Base-by-base conservation (phyloP, 2,797 vertebrate species). In the Crypturellus tataupa region DNA sequence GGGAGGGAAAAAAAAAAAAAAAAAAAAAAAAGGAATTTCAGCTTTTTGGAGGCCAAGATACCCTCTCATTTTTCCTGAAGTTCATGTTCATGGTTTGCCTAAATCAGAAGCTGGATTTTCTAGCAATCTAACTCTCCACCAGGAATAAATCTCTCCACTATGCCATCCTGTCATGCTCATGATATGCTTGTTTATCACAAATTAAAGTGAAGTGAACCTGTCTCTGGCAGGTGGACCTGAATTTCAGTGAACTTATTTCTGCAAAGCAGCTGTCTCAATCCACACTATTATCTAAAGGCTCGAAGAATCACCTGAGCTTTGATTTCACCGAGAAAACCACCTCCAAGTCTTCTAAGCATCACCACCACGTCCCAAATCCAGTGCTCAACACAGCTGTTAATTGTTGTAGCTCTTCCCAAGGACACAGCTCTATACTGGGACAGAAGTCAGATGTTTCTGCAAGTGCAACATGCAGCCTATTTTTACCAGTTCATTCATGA, bases 41-140 rank as follows among this genome's bases (percentile, higher is more conserved):
- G 51, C 51, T 29, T 53, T 87, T 6, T 94, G 68, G 49, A 89
- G 42, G 12, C n/a, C 9, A 27, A 42, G 76, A 40, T 14, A 33
- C 18, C 35, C 4, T 70, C 21, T 27, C 9, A 6, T 39, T 67
- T 58, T 56, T 25, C 40, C 24, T 51, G 65, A 64, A 81, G 29
- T 17, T 59, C 55, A 85, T 59, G 64, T 29, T 39, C 60, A 16
- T 1, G 1, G 12, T 21, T 25, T 0, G 0, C 0, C 0, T 12
- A 33, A 46, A 23, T 23, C 4, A 1, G 59, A 77, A 80, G 9
- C 6, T 35, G 39, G 6, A 16, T 71, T 80, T 77, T 69, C 39
- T 64, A 44, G 18, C 25, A 82, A 40, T 12, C 15, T 25, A 10
- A 63, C 20, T 14, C 35, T 80, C 17, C 60, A 35, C 12, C 8